These are phyloP conservation scores for Drosophila mayri DNA, from an alignment of 1,140 invertebrate species.

Conservation along the genomic window DNA sequence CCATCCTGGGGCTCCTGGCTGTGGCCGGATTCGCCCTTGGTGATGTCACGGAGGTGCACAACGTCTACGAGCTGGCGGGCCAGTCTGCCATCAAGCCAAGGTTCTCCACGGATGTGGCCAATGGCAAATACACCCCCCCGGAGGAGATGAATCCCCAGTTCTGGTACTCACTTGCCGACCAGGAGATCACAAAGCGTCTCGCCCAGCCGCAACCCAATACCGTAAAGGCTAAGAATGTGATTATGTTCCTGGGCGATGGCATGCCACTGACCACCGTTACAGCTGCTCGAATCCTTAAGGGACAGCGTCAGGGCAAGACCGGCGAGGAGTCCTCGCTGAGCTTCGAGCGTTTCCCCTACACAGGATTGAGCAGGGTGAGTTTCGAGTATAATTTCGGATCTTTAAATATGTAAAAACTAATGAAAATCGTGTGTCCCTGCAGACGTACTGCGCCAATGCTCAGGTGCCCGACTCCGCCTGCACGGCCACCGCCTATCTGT, in stretches of 20 bases:
- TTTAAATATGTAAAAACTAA: neutral
- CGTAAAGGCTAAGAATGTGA: constrained; percentile 89
- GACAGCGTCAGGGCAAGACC: constrained; percentile 86
- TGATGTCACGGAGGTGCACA: constrained; percentile 34
- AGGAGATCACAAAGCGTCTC: constrained; percentile 61
- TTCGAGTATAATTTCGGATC: too few species aligned
- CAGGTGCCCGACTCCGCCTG: constrained; percentile 93
- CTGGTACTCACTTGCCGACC: constrained; percentile 64
- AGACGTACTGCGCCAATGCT: constrained; percentile 89
- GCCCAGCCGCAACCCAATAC: constrained; percentile 15
- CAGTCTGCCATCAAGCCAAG: neutral
- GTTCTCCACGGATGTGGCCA: constrained; percentile 48
- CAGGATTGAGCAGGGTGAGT: constrained; percentile 88
- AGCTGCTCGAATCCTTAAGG: constrained; percentile 89
- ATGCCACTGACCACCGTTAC: constrained; percentile 91
- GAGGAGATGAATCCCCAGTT: constrained; percentile 64
- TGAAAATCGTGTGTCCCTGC: neutral
- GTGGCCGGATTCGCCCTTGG: constrained; percentile 12
- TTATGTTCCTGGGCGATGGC: constrained; percentile 92
- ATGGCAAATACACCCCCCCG: constrained; percentile 57
- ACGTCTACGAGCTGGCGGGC: constrained; percentile 32
- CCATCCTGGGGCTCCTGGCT: constrained; percentile 23
- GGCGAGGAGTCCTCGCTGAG: constrained; percentile 89
- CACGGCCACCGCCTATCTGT: constrained; percentile 89
- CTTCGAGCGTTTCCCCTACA: constrained; percentile 91